Percentiles rank a stretch among this genome's conserved stretches.
These are phyloP conservation scores for Coenobita brevimanus DNA, from an alignment of 1,140 invertebrate species.

Conservation along the genomic window DNA sequence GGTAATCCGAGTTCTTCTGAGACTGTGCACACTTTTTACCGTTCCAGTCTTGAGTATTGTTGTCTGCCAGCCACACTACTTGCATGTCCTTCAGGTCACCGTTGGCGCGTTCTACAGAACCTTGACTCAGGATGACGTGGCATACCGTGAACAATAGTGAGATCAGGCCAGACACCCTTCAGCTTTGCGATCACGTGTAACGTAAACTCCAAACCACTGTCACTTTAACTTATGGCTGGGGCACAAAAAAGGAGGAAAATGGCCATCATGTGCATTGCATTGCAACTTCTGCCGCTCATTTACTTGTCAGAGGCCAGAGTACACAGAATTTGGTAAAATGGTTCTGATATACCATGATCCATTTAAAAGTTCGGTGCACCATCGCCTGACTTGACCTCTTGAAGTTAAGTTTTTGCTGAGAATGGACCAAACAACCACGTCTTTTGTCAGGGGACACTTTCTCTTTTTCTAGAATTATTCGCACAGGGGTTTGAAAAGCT, in stretches of 20 bases:
- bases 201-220: slow-evolving; percentile 34
- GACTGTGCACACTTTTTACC: too few species aligned
- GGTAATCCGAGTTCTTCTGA: too few species aligned
- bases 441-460: too few species aligned
- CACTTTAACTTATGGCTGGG: slow-evolving; percentile 9
- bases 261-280: not conserved
- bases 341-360: slow-evolving; percentile 47
- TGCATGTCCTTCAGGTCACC: slow-evolving; percentile 27
- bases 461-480: too few species aligned
- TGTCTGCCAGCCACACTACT: slow-evolving; percentile 29
- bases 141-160: slow-evolving; percentile 29
- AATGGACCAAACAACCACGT: too few species aligned
- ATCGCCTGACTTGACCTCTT: slow-evolving; percentile 34
- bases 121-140: slow-evolving; percentile 5
- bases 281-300: slow-evolving; percentile 30
- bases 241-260: slow-evolving; percentile 1
- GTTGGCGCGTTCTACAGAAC: not conserved
- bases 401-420: slow-evolving; percentile 32
- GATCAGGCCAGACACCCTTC: slow-evolving; percentile 24
- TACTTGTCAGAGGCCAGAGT: slow-evolving; percentile 37
- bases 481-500: too few species aligned
- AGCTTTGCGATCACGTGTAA: slow-evolving; percentile 5
- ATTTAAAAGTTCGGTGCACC: slow-evolving; percentile 17
- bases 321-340: slow-evolving; percentile 30
- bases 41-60: slow-evolving; percentile 34